Percentiles rank a stretch among this genome's conserved stretches.
Conservation (phyloP, 2,113 vertebrate species). For the Conger conger region DNA sequence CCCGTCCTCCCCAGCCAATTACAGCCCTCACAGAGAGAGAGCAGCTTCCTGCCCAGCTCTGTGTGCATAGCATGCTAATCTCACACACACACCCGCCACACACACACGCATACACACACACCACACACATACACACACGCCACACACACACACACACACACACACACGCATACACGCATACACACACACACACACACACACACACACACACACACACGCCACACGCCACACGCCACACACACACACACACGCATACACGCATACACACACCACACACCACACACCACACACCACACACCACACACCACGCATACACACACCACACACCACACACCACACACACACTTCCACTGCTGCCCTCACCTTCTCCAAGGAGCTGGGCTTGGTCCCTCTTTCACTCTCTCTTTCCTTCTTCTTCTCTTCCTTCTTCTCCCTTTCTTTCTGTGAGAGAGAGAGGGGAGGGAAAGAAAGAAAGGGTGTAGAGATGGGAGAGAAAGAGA, state of each 20-base stretch:
- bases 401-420: constrained; percentile 81
- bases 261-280: neutral
- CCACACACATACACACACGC: too few species aligned
- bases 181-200: neutral
- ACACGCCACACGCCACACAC: too few species aligned
- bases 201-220: neutral
- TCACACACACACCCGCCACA: neutral
- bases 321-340: neutral
- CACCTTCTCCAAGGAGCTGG: constrained; percentile 51
- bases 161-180: neutral
- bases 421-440: constrained; percentile 85
- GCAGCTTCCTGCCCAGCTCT: neutral
- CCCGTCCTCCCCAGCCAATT: neutral
- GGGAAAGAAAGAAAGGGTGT: neutral
- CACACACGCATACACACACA: neutral
- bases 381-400: constrained; percentile 69
- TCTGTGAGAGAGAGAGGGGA: constrained; percentile 58
- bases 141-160: neutral
- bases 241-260: neutral
- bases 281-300: neutral
- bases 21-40: neutral
- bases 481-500: neutral
- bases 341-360: constrained; percentile 8
- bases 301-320: neutral
- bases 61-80: too few species aligned